Base-by-base conservation (phyloP, 2,113 vertebrate species). In the Rhadina sibilatrix region DNA sequence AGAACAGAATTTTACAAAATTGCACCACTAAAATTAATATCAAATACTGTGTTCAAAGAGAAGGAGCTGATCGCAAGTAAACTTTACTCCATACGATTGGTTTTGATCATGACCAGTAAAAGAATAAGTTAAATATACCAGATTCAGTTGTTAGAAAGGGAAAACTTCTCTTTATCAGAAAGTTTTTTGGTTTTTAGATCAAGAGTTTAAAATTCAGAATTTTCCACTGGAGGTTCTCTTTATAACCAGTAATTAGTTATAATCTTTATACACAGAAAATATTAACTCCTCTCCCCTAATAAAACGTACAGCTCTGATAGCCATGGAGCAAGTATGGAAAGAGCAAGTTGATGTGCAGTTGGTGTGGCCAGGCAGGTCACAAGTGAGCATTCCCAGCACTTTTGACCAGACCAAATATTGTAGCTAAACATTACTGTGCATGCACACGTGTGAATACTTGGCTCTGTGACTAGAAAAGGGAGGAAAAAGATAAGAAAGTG, bases 271-370 rank as follows among this genome's bases (percentile, higher is more conserved):
- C 5, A 42, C 6, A 31, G 8, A 31, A 57, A 46, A 44, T 16
- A 64, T 5, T 33, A 66, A 75, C 37, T 70, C 12, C 14, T 74
- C 12, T 83, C 6, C 15, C 11, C 1, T 15, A 11, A 2, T n/a
- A 37, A 49, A n/a, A 21, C 15, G 24, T 40, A 37, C 17, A 71
- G 8, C 25, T 50, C 18, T 63, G 52, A 57, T 1, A 6, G 19
- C 14, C 1, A 1, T 9, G 9, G 12, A 90, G 31, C 7, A 63
- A 66, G 7, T 5, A 21, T 0, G 3, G 56, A 75, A 12, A 6
- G 18, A 66, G 18, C 12, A 54, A 63, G 8, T 14, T 12, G 23
- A 14, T 2, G 8, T 35, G 25, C 33, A 33, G 6, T 5, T 31
- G 20, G 2, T 15, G 12, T 11, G 10, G 24, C 42, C 31, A 54